These are phyloP conservation scores for Euphonia xanthogaster DNA, from an alignment of 2,797 vertebrate species.

Conservation along the genomic window DNA sequence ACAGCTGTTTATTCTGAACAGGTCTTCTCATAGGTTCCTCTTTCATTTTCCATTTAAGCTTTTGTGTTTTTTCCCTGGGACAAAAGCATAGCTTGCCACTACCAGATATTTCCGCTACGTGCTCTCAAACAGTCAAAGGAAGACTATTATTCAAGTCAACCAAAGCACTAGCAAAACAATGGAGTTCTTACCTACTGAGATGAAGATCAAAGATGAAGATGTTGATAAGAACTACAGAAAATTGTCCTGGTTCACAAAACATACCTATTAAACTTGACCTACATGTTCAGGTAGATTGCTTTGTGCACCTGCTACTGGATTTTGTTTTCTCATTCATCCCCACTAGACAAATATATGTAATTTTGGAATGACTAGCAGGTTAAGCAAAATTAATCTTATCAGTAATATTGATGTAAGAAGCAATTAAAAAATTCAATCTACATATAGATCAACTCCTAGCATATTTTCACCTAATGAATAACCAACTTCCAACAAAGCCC, in stretches of 20 bases:
- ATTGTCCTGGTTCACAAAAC: background rate
- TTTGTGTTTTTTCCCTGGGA: background rate
- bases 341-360: background rate
- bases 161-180: constrained; percentile 22
- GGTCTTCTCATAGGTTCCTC: background rate
- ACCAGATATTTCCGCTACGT: background rate
- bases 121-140: background rate
- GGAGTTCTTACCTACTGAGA: background rate
- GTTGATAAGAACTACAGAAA: background rate
- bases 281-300: background rate
- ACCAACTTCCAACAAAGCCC: background rate
- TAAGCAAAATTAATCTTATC: background rate
- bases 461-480: background rate
- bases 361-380: background rate
- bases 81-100: background rate
- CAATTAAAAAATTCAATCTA: background rate
- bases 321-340: background rate
- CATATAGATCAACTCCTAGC: background rate
- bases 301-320: background rate
- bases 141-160: background rate
- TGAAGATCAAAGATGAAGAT: background rate
- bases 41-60: background rate
- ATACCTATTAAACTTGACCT: background rate
- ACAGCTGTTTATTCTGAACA: background rate
- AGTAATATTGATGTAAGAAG: background rate